Percentiles rank a stretch among this genome's conserved stretches.
Evolutionary conservation across 2,797 vertebrate species (phyloP).

Genomic region (Oreochromis mossambicus): DNA sequence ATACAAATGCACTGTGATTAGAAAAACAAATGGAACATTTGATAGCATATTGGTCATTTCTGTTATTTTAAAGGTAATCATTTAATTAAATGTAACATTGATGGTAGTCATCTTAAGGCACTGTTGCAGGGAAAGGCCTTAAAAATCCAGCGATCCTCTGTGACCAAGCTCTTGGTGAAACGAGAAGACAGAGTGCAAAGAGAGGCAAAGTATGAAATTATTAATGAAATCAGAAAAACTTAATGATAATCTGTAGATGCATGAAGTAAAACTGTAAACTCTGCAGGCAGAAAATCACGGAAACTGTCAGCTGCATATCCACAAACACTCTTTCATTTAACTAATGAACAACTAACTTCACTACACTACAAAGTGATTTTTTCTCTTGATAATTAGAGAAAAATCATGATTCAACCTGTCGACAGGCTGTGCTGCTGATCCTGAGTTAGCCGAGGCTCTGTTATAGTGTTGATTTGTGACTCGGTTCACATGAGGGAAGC

Average conservation of each 20-base stretch:
- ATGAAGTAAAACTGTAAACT: background rate
- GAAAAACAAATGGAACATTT: background rate
- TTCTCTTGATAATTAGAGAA: background rate
- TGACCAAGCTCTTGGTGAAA: background rate
- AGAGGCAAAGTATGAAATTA: background rate
- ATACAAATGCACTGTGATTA: background rate
- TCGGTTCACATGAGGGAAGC: background rate
- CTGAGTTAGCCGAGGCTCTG: background rate
- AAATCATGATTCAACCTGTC: background rate
- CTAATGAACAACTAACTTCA: background rate
- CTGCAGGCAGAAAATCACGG: background rate
- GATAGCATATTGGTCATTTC: background rate
- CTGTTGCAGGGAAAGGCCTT: background rate
- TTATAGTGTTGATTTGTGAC: background rate
- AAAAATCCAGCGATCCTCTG: background rate
- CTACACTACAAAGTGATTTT: background rate
- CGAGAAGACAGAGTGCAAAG: background rate
- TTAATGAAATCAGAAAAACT: background rate
- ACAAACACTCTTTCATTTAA: background rate
- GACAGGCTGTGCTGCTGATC: background rate
- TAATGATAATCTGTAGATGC: background rate
- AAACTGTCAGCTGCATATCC: background rate
- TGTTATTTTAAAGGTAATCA: background rate
- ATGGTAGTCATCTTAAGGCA: background rate
- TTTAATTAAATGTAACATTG: background rate